Conservation (phyloP, 2,797 vertebrate species). For the Sebastes hopkinsi region DNA sequence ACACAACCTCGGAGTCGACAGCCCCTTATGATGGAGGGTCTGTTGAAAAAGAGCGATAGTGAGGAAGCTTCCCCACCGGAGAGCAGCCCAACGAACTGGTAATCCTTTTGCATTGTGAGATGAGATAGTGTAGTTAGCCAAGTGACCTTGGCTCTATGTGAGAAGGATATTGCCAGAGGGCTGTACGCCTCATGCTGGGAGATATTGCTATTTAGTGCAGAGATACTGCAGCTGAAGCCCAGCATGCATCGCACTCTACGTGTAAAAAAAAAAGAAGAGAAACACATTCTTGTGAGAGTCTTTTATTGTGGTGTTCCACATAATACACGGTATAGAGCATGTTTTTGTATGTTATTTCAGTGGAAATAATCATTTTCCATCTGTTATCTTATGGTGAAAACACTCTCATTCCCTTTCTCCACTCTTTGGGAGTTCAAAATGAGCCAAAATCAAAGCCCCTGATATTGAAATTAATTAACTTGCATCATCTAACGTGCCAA, state of each 20-base stretch:
- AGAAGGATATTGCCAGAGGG: conserved; percentile 72
- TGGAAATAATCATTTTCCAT: conserved; percentile 5
- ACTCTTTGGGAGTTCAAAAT: neutral
- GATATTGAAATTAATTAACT: conserved; percentile 23
- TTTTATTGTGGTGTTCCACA: neutral
- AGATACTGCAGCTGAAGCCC: conserved; percentile 61
- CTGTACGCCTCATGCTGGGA: conserved; percentile 69
- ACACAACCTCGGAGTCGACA: neutral
- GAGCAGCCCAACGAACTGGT: conserved; percentile 33
- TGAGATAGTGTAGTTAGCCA: conserved; percentile 62
- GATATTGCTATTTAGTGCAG: conserved; percentile 70
- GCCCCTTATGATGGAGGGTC: conserved; percentile 19
- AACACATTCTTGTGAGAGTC: conserved; percentile 22
- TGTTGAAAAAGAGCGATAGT: conserved; percentile 9
- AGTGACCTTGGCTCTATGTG: conserved; percentile 78
- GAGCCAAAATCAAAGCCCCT: neutral
- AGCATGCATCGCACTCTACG: conserved; percentile 41
- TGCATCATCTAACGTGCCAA: conserved; percentile 12
- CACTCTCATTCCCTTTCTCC: neutral
- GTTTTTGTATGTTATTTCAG: neutral
- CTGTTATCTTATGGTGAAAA: neutral
- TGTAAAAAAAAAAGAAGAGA: conserved; percentile 2
- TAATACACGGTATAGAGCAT: neutral
- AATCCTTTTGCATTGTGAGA: conserved; percentile 60
- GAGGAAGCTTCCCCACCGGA: conserved; percentile 21